Base-by-base conservation (phyloP, 2,113 vertebrate species). In the Syrrhaptes paradoxus region DNA sequence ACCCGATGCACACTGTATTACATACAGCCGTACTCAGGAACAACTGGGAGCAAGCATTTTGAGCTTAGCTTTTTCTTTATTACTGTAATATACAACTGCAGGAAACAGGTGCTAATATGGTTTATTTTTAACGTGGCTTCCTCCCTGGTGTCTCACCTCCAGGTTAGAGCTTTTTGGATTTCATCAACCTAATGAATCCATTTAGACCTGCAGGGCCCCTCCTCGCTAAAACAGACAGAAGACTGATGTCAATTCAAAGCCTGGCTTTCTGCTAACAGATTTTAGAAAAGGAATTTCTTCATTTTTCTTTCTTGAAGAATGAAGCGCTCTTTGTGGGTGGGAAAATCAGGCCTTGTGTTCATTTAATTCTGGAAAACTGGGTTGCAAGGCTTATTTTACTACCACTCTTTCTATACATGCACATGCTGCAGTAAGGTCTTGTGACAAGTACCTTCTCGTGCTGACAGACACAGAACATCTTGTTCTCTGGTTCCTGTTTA, bases 321-420 rank as follows among this genome's bases (percentile, higher is more conserved):
- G 19, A 93, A 86, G 58, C 31, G 74, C 15, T 78, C 77, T 71
- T 59, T 75, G 57, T 81, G 61, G 79, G 77, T 72, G 49, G 68
- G n/a, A 6, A 84, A 93, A 92, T 82, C 25, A 76, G 73, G 65
- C 57, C 70, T 66, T 31, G 26, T 34, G n/a, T 85, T 93, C 68
- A 87, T 87, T 92, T 81, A 76, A 75, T 68, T 92, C 83, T 87
- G 49, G 65, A 90, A 86, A 95, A 87, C 79, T 66, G 73, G 82
- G 63, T 84, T 95, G 88, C 79, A 90, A 62, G 36, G 71, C 71
- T 95, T 70, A 85, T 89, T 95, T 93, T 89, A 94, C 73, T 86
- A 85, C 24, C 76, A 36, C 32, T 72, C 41, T 57, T 54, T 46
- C 26, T 36, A 86, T 55, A 62, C 7, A 46, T 66, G 82, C 75